phyloP scores from a whole-genome alignment of 2,797 vertebrate genomes.

The Neosilurus hyrtlii region DNA sequence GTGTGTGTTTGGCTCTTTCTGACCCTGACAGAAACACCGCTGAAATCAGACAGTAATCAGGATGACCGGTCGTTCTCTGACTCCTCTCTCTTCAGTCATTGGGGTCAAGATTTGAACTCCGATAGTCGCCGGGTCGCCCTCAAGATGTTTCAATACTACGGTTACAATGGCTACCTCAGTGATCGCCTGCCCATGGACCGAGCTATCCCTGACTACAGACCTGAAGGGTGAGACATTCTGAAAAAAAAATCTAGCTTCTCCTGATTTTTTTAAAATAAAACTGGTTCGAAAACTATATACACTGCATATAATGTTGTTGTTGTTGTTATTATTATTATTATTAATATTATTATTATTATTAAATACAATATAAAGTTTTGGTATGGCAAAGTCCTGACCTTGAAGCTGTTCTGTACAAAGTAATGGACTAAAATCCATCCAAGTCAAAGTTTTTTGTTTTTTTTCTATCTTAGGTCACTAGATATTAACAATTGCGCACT shows the following conservation, averaged over 20 bases:
- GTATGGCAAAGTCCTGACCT: too few species aligned
- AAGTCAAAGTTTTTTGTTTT: too few species aligned
- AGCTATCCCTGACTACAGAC: constrained; percentile 88
- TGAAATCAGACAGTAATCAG: constrained; percentile 80
- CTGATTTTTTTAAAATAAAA: too few species aligned
- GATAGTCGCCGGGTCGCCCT: constrained; percentile 85
- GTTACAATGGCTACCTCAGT: constrained; percentile 97
- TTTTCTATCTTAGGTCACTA: too few species aligned
- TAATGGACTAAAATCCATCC: too few species aligned
- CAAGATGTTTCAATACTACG: constrained; percentile 97
- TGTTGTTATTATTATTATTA: too few species aligned
- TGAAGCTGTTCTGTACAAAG: too few species aligned
- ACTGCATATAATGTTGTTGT: too few species aligned
- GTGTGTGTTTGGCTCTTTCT: constrained; percentile 54
- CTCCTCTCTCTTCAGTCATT: constrained; percentile 92
- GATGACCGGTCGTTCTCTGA: constrained; percentile 83
- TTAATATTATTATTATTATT: too few species aligned
- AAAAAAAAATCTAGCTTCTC: neutral
- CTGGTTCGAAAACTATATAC: neutral
- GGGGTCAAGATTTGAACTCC: constrained; percentile 91
- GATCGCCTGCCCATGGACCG: constrained; percentile 89
- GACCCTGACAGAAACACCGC: constrained; percentile 80
- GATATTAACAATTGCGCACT: too few species aligned
- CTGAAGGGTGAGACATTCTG: constrained; percentile 82
- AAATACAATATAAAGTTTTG: too few species aligned